Base-by-base conservation (phyloP, 2,797 vertebrate species). In the Pipistrellus pipistrellus region DNA sequence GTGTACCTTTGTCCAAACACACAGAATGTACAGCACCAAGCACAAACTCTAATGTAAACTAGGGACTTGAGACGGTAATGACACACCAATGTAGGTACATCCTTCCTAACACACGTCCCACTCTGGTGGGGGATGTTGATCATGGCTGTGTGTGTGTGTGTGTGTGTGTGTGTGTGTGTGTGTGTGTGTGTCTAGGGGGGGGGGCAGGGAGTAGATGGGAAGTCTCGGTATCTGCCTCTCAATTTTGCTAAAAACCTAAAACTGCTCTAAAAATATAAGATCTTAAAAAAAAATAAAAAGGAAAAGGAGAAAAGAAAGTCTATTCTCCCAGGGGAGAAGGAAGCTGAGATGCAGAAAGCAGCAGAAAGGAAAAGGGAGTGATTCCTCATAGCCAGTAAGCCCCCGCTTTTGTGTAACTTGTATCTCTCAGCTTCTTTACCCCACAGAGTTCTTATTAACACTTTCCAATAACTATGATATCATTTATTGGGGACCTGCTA, bases 391-490 rank as follows among this genome's bases (percentile, higher is more conserved):
- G 21, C 12, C 8, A 46, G 1, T 1, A 3, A 53, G 30, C 8
- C 3, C 15, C 55, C 6, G 1, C 25, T 69, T 80, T 32, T n/a
- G 23, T 51, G 4, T 62, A 84, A 64, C 25, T 15, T 38, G 11
- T 55, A 3, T 44, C 51, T 62, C 51, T 82, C 80, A 78, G 48
- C 18, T 78, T 85, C 85, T 32, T 96, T 59, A 62, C n/a, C 41
- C 51, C 35, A 35, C 68, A 78, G 32, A 30, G 15, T 18, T 44
- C 35, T 93, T 51, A 41, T 12, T n/a, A 57, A 66, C 25, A 55
- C 17, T 57, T 44, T 53, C 46, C 2, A 35, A 27, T 6, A 30
- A 59, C 7, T 21, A 7, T 27, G 72, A 2, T 14, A 55, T 15
- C 55, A 27, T 66, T 66, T 87, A 84, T 5, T 15, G n/a, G 84